phyloP scores from a whole-genome alignment of 2,888 invertebrate species.

The Lasioglossum zephyrum region DNA sequence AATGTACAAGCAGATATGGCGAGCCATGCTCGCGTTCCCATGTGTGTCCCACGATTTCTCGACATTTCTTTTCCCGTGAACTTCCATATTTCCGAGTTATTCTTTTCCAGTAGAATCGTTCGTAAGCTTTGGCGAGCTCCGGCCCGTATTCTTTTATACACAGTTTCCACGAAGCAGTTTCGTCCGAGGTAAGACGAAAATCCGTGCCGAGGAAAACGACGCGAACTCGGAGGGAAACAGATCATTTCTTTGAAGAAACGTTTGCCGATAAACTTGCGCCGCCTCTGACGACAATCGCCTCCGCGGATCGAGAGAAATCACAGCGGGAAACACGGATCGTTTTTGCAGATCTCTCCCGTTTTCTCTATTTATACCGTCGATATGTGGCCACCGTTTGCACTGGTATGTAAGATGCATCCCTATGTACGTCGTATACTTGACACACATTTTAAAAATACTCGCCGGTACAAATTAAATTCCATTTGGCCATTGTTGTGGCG shows the following conservation, averaged over 20 bases:
- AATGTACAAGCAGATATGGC: not conserved
- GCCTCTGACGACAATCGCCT: not conserved
- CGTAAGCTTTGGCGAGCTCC: not conserved
- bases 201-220: not conserved
- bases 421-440: conserved; percentile 69
- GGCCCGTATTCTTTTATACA: not conserved
- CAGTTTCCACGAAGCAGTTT: not conserved
- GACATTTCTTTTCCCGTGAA: not conserved
- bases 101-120: not conserved
- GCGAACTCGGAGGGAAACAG: not conserved
- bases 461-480: conserved; percentile 65
- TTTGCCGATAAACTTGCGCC: not conserved
- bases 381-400: conserved; percentile 49
- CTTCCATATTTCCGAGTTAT: not conserved
- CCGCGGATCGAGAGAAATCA: not conserved
- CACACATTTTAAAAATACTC: conserved; percentile 71
- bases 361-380: conserved; percentile 68
- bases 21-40: not conserved
- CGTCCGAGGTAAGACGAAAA: not conserved
- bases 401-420: conserved; percentile 53
- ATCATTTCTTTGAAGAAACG: not conserved
- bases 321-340: conserved; percentile 1
- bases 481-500: conserved; percentile 23
- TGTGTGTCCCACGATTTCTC: not conserved
- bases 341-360: conserved; percentile 39